Evolutionary conservation across 2,797 vertebrate species (phyloP), one percentile per base, ranked within the genome.

Genomic region (Aplochiton taeniatus): DNA sequence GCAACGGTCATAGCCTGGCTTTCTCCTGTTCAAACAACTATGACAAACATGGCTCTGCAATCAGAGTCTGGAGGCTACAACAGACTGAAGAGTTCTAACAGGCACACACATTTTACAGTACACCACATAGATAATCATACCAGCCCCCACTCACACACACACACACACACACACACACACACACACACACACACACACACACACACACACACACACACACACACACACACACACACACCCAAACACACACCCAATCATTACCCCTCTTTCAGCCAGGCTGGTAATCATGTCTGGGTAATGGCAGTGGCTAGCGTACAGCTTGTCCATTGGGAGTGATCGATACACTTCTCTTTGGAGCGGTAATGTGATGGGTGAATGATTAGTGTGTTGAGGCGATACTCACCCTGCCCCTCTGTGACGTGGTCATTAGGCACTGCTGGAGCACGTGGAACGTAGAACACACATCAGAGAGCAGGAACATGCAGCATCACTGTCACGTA

Each of bases 291-390:
- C 81, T 65, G 68, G 70, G 61, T 67, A 47, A 51, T 72, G 67
- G 53, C 71, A 55, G 63, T 83, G 66, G 64, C 64, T 65, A 73
- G 63, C 71, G 58, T 31, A 47, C 63, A 67, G 60, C 44, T 0
- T 52, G 69, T 84, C 64, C 67, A 70, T 47, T 58, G 54, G 53
- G 61, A 65, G 52, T 13, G 61, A 89, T 87, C 82, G 71, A 81
- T 85, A 75, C 18, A 0, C 12, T 46, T 72, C 68, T 66, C 61
- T 82, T 80, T 80, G 74, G 75, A 74, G 66, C 70, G 65, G 73
- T 58, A 81, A 81, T 70, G 77, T 71, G 81, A 82, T 64, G 73
- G 77, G 69, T 67, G 72, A 82, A 70, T 81, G 81, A 88, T 85
- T 80, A 79, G 76, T 67, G 61, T 43, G 45, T 69, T 76, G 67